Conservation (phyloP, 2,113 vertebrate genomes). For the Cinclus mexicanus region DNA sequence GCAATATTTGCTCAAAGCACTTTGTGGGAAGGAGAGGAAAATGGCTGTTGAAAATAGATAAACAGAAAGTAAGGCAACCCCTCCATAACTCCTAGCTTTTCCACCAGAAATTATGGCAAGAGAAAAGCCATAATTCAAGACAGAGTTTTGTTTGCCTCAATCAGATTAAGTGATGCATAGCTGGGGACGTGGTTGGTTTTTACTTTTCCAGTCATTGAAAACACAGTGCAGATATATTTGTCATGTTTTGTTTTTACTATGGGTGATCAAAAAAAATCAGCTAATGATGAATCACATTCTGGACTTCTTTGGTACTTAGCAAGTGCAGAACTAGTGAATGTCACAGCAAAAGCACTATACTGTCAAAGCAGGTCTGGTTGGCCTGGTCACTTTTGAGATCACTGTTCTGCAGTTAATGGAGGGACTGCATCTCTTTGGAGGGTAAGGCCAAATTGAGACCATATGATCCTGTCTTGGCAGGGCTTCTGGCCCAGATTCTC, state of each 20-base stretch:
- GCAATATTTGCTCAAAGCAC: not conserved
- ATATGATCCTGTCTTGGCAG: not conserved
- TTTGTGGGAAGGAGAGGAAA: not conserved
- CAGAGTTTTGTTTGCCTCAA: not conserved
- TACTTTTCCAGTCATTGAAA: not conserved
- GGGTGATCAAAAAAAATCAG: not conserved
- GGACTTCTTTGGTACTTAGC: not conserved
- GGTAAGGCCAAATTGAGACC: not conserved
- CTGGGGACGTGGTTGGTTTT: rapidly evolving
- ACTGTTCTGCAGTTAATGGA: not conserved
- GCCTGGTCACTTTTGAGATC: not conserved
- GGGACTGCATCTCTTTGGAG: not conserved
- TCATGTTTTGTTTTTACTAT: not conserved
- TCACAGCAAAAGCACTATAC: not conserved
- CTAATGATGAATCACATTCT: not conserved
- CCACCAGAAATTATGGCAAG: not conserved
- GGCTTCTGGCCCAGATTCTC: not conserved
- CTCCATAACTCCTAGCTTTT: not conserved
- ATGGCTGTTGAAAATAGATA: not conserved
- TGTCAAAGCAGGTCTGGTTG: not conserved
- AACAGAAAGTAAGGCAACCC: not conserved
- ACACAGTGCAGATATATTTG: not conserved
- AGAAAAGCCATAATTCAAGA: not conserved
- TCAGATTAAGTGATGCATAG: not conserved
- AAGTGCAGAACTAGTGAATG: not conserved